Base-by-base conservation (phyloP, 2,888 invertebrate species). In the Chaitophorus viminalis region DNA sequence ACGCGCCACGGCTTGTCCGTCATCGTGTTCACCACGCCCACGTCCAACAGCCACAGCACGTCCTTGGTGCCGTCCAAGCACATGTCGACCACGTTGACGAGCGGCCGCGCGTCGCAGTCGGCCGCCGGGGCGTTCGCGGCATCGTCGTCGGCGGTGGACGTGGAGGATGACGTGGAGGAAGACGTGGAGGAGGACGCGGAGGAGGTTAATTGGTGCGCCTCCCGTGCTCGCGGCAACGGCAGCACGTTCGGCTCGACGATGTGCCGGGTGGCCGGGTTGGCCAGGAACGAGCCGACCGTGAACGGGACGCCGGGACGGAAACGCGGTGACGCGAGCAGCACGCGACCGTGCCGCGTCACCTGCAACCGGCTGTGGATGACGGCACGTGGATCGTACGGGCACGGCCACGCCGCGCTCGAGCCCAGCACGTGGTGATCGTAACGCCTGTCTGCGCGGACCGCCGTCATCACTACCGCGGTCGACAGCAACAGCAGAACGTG, bases 1-100 rank as follows among this genome's bases (percentile, higher is more conserved):
- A 95, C 94, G 9, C 95, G 92, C 29, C 9, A 52, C 21, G 94
- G 93, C 89, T 93, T 92, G 88, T 93, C 93, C 6, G 78, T 77
- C 90, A 94, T 90, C 9, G 93, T 93, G 90, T 94, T 93, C 3
- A 93, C 93, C 78, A 88, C 93, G 25, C 96, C 96, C 18, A 93
- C 93, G 90, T 96, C 95, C 89, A 96, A 91, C 0, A 94, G 93
- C 96, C 96, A 96, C 14, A 96, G 92, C 89, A 94, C 93, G 77
- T 94, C 94, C 91, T 95, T 93, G 91, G 95, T 93, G 9, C 89
- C 89, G 89, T 94, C 94, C 36, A 93, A 91, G 90, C 93, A 92
- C 81, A 95, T 91, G 90, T 96, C 95, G 0, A 95, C 94, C 3
- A 94, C 95, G 86, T 94, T 95, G 90, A 95, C 95, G 36, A 96